phyloP scores from a whole-genome alignment of 64 coral and sea anemone species.

The Dendrophyllia cribrosa region DNA sequence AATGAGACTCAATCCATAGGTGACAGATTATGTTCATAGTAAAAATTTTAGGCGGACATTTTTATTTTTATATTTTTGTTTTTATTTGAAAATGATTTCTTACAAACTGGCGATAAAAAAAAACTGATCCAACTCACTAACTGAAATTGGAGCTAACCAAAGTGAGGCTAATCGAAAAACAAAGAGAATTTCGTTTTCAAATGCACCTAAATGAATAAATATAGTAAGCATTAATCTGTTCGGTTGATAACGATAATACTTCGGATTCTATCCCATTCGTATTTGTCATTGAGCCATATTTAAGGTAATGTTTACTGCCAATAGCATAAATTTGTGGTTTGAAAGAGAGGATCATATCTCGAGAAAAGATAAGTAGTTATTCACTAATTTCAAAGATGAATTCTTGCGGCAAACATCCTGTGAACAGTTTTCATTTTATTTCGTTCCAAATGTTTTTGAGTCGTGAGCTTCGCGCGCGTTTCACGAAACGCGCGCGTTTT shows the following conservation, averaged over 20 bases:
- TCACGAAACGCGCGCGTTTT: slow-evolving; percentile 5
- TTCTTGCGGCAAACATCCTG: not conserved
- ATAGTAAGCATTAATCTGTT: not conserved
- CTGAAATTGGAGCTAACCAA: not conserved
- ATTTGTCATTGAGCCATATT: not conserved
- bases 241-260: not conserved
- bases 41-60: no score
- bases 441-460: not conserved
- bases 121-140: not conserved
- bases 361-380: not conserved
- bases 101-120: not conserved
- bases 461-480: not conserved
- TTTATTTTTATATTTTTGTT: not conserved
- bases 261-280: not conserved
- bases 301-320: not conserved
- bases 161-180: not conserved
- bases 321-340: not conserved
- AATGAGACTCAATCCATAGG: no score
- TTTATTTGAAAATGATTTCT: not conserved
- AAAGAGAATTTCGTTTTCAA: not conserved
- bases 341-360: not conserved
- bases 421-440: not conserved
- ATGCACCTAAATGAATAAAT: not conserved
- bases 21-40: no score
- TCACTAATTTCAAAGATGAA: not conserved